Evolutionary conservation across 2,797 vertebrate genomes (phyloP).

Genomic region (Tangara arthus): DNA sequence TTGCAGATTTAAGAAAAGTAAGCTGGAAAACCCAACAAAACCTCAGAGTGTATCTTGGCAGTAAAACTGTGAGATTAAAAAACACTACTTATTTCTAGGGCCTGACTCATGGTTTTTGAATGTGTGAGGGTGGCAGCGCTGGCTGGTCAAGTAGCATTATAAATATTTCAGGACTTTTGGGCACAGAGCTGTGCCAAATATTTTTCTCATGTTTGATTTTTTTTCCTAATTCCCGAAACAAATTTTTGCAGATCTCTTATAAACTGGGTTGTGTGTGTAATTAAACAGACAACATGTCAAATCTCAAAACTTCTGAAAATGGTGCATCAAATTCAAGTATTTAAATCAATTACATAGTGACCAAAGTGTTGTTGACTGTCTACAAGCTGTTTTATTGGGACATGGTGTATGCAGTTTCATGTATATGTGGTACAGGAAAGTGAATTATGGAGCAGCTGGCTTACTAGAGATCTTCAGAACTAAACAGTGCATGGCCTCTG

Average conservation of each 20-base stretch:
- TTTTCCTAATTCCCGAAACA: not conserved
- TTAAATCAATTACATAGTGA: not conserved
- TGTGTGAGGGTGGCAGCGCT: not conserved
- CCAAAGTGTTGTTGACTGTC: not conserved
- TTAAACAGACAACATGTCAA: not conserved
- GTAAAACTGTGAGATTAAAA: constrained; percentile 2
- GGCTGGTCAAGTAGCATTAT: constrained; percentile 30
- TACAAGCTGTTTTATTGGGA: not conserved
- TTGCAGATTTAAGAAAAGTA: not conserved
- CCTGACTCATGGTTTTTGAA: constrained; percentile 50
- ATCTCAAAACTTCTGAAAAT: not conserved
- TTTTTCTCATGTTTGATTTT: not conserved
- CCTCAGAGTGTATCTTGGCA: constrained; percentile 35
- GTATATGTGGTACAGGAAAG: not conserved
- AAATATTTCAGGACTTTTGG: constrained; percentile 36
- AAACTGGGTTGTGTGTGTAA: not conserved
- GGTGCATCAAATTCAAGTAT: not conserved
- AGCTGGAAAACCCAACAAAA: not conserved
- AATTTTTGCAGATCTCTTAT: not conserved
- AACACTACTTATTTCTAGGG: constrained; percentile 24
- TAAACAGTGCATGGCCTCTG: not conserved
- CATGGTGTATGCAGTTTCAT: not conserved
- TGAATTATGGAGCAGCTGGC: not conserved
- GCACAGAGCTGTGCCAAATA: constrained; percentile 12
- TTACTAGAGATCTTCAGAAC: not conserved